phyloP scores from a whole-genome alignment of 2,888 invertebrate genomes.

The Liodrosophila aerea region DNA sequence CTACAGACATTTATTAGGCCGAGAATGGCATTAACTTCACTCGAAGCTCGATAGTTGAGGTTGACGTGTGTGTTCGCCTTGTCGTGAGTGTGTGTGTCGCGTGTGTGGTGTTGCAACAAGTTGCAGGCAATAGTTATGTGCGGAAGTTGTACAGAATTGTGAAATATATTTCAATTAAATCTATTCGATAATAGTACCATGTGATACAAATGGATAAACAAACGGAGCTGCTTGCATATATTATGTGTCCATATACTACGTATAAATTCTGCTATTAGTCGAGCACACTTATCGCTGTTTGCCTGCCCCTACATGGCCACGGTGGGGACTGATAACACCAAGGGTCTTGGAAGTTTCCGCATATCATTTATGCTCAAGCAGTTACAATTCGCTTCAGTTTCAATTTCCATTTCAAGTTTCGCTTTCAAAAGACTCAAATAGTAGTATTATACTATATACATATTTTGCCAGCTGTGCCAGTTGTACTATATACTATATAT shows the following conservation, averaged over 20 bases:
- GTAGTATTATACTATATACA: conserved; percentile 17
- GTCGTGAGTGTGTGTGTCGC: neutral
- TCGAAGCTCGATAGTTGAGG: conserved; percentile 42
- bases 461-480: conserved; percentile 35
- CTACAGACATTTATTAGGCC: conserved; percentile 38
- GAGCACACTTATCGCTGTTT: conserved; percentile 45
- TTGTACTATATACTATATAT: conserved; percentile 30
- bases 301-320: conserved; percentile 5
- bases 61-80: conserved; percentile 35
- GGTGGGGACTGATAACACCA: conserved; percentile 48
- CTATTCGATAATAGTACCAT: conserved; percentile 9
- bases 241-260: neutral
- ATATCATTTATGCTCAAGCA: neutral
- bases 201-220: conserved; percentile 50
- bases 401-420: conserved; percentile 27
- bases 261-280: conserved; percentile 20
- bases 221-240: conserved; percentile 26
- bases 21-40: conserved; percentile 41
- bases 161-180: conserved; percentile 8
- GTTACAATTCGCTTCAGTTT: neutral
- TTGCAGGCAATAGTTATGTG: conserved; percentile 15
- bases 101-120: conserved; percentile 43
- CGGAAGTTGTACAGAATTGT: conserved; percentile 8
- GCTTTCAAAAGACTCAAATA: conserved; percentile 21
- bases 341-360: conserved; percentile 28